Evolutionary conservation across 2,113 vertebrate species (phyloP).

Genomic region (Morphnarchus princeps): DNA sequence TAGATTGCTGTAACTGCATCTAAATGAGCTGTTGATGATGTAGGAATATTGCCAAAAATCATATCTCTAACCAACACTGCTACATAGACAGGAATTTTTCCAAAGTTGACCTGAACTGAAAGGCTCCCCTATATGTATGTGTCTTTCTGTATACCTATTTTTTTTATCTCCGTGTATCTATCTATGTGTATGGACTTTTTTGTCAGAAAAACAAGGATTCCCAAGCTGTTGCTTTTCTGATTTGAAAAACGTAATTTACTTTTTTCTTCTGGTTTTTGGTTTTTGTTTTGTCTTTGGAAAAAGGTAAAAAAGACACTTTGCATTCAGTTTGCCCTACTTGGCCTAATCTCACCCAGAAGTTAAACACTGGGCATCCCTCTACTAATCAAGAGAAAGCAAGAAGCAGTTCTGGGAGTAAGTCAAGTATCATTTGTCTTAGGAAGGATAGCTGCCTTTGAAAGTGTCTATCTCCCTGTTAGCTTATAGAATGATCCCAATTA

Average conservation of each 20-base stretch:
- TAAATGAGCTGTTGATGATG: not conserved
- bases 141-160: not conserved
- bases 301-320: not conserved
- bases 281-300: not conserved
- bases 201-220: not conserved
- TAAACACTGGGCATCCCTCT: not conserved
- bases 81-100: not conserved
- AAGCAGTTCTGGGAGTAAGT: not conserved
- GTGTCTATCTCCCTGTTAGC: not conserved
- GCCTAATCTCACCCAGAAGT: not conserved
- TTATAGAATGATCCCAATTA: not conserved
- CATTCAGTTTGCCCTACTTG: not conserved
- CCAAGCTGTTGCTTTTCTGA: not conserved
- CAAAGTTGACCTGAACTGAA: not conserved
- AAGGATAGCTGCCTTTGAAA: not conserved
- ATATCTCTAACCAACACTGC: not conserved
- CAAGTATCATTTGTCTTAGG: rapidly evolving
- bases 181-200: not conserved
- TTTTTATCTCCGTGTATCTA: not conserved
- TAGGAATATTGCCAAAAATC: not conserved
- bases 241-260: not conserved
- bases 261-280: not conserved
- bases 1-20: not conserved
- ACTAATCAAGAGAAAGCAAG: not conserved
- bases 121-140: not conserved